Evolutionary conservation across 2,888 invertebrate species (phyloP).

Genomic region (Megastigmus dorsalis): DNA sequence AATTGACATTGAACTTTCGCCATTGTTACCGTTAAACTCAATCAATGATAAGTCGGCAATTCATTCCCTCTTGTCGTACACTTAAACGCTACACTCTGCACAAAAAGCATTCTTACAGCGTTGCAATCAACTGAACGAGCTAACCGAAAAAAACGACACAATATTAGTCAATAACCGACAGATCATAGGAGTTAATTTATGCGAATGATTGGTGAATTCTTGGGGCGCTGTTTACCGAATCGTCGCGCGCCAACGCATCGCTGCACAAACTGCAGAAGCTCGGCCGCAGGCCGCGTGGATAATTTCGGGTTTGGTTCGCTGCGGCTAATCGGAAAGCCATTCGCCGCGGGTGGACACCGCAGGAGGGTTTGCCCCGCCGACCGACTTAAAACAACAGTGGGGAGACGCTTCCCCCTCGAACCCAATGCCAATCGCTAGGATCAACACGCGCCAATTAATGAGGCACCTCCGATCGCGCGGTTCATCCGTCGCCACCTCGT

Average conservation of each 20-base stretch:
- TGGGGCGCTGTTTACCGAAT: background rate
- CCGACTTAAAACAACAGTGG: constrained; percentile 67
- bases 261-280: background rate
- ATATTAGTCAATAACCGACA: too few species aligned
- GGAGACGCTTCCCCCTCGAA: constrained; percentile 56
- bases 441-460: constrained; percentile 70
- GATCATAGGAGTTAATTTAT: too few species aligned
- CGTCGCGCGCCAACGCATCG: background rate
- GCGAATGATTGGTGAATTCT: background rate
- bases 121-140: too few species aligned
- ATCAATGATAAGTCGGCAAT: too few species aligned
- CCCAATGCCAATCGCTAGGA: constrained; percentile 67
- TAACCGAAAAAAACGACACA: too few species aligned
- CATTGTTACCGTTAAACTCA: too few species aligned
- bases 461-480: constrained; percentile 54
- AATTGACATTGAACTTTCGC: too few species aligned
- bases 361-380: too few species aligned
- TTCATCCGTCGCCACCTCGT: too few species aligned
- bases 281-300: background rate
- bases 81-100: too few species aligned
- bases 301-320: constrained; percentile 47
- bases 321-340: constrained; percentile 52
- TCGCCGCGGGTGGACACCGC: background rate
- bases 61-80: too few species aligned
- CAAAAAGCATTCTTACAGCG: too few species aligned